Evolutionary conservation across 2,888 invertebrate genomes (phyloP).

Genomic region (Diaphora mendica): DNA sequence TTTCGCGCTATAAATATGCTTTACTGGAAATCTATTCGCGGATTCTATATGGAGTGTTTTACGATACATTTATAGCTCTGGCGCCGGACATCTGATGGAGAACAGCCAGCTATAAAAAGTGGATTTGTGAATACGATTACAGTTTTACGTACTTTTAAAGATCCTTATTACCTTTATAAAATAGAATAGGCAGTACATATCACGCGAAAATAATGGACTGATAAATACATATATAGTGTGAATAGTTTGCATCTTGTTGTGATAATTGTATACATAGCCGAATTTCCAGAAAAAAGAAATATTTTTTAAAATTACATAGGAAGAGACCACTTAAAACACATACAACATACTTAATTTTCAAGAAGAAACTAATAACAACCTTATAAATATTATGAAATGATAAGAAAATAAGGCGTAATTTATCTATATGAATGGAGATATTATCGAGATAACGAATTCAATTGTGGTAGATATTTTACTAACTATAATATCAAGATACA

Average conservation of each 20-base stretch:
- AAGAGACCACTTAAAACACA: too few relatives aligned
- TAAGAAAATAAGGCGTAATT: not conserved
- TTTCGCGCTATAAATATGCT: constrained; percentile 32
- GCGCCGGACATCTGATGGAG: constrained; percentile 7
- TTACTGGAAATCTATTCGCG: constrained; percentile 34
- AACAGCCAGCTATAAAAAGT: constrained; percentile 12
- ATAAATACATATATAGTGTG: not conserved
- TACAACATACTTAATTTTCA: too few relatives aligned
- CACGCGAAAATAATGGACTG: not conserved
- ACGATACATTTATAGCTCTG: constrained; percentile 15
- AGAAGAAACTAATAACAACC: not conserved
- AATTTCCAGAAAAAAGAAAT: too few relatives aligned
- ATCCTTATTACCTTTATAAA: constrained; percentile 5
- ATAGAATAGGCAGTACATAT: not conserved
- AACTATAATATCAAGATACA: not conserved
- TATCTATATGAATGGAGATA: not conserved
- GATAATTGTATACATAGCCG: not conserved
- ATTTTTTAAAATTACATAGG: too few relatives aligned
- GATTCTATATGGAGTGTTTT: constrained; percentile 22
- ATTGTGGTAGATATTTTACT: not conserved
- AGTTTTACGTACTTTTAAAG: constrained; percentile 11
- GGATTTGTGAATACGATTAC: constrained; percentile 9
- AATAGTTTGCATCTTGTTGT: not conserved
- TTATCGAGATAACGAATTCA: not conserved
- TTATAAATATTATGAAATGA: too few relatives aligned